Percentiles rank a stretch among this genome's conserved stretches.
Evolutionary conservation across 1,140 invertebrate genomes (phyloP).

Genomic region (Geopemphigus sp.): DNA sequence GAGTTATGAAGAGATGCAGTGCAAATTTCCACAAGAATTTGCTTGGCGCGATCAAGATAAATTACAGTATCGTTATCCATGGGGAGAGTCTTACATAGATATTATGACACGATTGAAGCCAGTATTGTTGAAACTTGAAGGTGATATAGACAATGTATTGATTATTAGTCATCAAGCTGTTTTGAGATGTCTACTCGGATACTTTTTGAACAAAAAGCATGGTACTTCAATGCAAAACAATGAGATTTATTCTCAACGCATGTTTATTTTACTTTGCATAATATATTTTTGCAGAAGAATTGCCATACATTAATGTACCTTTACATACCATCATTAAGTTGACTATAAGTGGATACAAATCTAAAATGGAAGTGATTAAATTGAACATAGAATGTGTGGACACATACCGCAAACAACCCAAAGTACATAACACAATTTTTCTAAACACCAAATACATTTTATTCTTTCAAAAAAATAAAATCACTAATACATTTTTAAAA

Average conservation of each 20-base stretch:
- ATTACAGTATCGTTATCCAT: constrained; percentile 86
- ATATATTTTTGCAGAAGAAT: constrained; percentile 64
- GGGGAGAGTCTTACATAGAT: constrained; percentile 87
- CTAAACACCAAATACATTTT: neutral
- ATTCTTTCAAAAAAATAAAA: neutral
- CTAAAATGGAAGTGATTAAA: constrained; percentile 76
- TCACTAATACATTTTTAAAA: constrained; percentile 18
- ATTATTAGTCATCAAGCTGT: constrained; percentile 90
- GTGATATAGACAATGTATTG: constrained; percentile 75
- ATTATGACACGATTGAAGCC: constrained; percentile 80
- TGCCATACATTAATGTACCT: constrained; percentile 88
- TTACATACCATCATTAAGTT: constrained; percentile 87
- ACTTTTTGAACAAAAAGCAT: constrained; percentile 80
- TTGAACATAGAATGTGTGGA: constrained; percentile 82
- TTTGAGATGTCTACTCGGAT: constrained; percentile 84
- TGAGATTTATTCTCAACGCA: neutral
- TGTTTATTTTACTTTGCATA: neutral
- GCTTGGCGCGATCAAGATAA: constrained; percentile 88
- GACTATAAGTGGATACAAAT: constrained; percentile 77
- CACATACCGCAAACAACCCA: constrained; percentile 71
- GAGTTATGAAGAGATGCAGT: constrained; percentile 91
- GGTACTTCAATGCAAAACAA: constrained; percentile 57
- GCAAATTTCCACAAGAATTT: constrained; percentile 85
- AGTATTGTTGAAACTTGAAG: constrained; percentile 75
- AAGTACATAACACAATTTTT: constrained; percentile 54